Evolutionary conservation across 2,888 invertebrate genomes (phyloP).

Genomic region (Megalurothrips usitatus): DNA sequence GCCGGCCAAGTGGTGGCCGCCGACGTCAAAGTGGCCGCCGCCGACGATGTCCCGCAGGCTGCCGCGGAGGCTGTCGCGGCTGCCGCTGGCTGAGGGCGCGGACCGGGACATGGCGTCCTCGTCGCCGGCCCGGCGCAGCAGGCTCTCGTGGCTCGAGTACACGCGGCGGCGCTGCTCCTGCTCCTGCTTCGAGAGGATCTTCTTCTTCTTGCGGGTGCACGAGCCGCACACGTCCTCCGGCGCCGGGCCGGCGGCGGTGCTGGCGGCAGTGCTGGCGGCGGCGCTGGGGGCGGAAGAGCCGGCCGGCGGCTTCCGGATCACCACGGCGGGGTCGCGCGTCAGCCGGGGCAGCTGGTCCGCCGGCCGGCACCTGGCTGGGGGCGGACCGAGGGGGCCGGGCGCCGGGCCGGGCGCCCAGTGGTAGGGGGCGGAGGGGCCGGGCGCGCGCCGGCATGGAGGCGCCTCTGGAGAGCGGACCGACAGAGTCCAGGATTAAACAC

Average conservation of each 20-base stretch:
- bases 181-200: conserved; percentile 38
- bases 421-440: neutral
- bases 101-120: conserved; percentile 28
- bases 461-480: neutral
- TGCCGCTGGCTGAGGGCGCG: conserved; percentile 4
- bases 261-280: neutral
- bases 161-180: conserved; percentile 43
- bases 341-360: conserved; percentile 1
- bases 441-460: neutral
- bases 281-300: neutral
- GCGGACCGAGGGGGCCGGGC: too few relatives aligned
- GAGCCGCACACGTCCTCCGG: neutral
- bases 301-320: neutral
- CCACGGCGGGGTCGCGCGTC: neutral
- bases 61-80: neutral
- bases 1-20: conserved; percentile 32
- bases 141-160: conserved; percentile 34
- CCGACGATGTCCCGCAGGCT: conserved; percentile 32
- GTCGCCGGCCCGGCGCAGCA: neutral
- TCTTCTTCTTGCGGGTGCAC: conserved; percentile 39
- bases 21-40: conserved; percentile 2
- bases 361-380: neutral
- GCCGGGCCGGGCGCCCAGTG: conserved; percentile 1
- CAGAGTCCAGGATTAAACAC: neutral
- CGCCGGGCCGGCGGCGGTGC: neutral